phyloP scores from a whole-genome alignment of 1,140 invertebrate genomes.

The Anadara kagoshimensis region DNA sequence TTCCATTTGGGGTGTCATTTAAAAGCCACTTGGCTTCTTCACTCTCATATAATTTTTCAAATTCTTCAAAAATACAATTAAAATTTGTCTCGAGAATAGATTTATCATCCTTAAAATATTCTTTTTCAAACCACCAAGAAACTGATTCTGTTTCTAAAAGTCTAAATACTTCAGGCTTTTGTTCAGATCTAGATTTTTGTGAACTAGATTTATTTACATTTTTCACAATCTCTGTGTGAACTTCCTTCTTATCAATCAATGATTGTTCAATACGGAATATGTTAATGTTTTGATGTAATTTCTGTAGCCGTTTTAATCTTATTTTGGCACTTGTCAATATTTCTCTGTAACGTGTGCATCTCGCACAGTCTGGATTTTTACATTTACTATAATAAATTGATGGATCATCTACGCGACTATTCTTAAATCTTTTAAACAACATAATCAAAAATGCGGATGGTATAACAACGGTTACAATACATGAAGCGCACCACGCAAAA shows the following conservation, averaged over 20 bases:
- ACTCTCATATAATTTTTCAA: conserved; percentile 25
- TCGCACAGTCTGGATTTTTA: neutral
- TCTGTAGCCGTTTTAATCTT: too few species aligned
- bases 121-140: conserved; percentile 30
- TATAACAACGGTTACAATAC: too few species aligned
- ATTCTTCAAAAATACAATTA: conserved; percentile 45
- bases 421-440: neutral
- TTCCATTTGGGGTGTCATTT: conserved; percentile 56
- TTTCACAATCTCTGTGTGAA: too few species aligned
- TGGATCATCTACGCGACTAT: too few species aligned
- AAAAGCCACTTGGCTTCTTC: conserved; percentile 41
- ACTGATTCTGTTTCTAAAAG: conserved; percentile 38
- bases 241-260: too few species aligned
- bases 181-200: neutral
- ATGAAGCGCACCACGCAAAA: conserved; percentile 9
- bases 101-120: conserved; percentile 30
- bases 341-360: conserved; percentile 9
- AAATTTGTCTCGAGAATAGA: conserved; percentile 33
- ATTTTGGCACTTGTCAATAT: too few species aligned
- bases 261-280: too few species aligned
- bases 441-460: neutral
- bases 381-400: neutral
- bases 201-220: neutral
- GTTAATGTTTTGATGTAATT: too few species aligned
- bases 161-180: conserved; percentile 37